Evolutionary conservation across 2,888 invertebrate species (phyloP).

Genomic region (Pseudococcus jackbeardsleyi): DNA sequence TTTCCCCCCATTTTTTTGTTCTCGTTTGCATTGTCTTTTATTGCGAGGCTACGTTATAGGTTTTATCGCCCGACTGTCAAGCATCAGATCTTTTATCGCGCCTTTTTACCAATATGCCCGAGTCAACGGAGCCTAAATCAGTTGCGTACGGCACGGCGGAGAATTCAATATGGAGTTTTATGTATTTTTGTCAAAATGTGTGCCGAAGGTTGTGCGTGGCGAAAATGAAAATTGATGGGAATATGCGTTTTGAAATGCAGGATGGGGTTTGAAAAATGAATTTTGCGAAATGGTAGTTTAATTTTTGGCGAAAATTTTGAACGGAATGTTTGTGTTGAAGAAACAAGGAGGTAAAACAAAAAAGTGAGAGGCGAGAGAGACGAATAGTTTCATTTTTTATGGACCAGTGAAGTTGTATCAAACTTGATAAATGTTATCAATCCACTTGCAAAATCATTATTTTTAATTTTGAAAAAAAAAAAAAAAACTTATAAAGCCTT

Average conservation of each 20-base stretch:
- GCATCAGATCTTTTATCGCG: slow-evolving; percentile 41
- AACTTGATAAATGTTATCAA: too few species aligned
- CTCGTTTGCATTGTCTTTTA: slow-evolving; percentile 42
- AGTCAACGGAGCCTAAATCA: slow-evolving; percentile 33
- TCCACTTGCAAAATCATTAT: too few species aligned
- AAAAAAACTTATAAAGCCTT: too few species aligned
- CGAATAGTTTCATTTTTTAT: too few species aligned
- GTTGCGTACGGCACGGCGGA: not conserved
- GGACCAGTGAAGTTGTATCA: too few species aligned
- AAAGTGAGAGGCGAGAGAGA: too few species aligned
- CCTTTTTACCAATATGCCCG: slow-evolving; percentile 23
- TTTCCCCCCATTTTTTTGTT: slow-evolving; percentile 23
- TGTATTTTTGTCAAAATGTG: not conserved
- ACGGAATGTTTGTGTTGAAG: not conserved
- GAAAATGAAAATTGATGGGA: not conserved
- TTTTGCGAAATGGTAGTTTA: not conserved
- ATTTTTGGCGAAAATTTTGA: not conserved
- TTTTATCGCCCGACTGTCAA: slow-evolving; percentile 33
- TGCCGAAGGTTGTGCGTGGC: not conserved
- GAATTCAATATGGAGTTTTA: slow-evolving; percentile 26
- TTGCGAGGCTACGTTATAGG: slow-evolving; percentile 14
- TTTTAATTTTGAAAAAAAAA: too few species aligned
- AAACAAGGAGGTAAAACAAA: too few species aligned
- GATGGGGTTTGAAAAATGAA: not conserved
- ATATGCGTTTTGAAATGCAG: not conserved